Evolutionary conservation across 1,140 invertebrate species (phyloP).

Genomic region (Drosophila mayri): DNA sequence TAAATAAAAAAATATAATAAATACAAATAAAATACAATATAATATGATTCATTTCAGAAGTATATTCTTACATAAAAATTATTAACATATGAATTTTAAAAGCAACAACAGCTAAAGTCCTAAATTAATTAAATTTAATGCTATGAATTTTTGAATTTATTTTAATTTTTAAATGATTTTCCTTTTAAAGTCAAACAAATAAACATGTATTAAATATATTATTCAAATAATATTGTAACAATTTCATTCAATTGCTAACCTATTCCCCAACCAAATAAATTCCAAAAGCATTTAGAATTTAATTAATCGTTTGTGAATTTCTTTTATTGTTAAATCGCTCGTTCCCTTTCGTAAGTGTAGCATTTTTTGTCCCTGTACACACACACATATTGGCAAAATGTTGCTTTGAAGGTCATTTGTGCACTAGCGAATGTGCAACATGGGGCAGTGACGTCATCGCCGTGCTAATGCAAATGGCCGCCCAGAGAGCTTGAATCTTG

Average conservation of each 20-base stretch:
- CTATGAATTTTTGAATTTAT: no score
- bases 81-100: no score
- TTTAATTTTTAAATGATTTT: no score
- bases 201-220: not conserved
- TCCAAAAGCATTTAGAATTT: not conserved
- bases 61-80: no score
- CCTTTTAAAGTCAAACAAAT: no score
- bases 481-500: constrained; percentile 20
- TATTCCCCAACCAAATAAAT: not conserved
- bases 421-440: constrained; percentile 23
- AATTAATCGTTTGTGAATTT: not conserved
- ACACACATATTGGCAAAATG: constrained; percentile 9
- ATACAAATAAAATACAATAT: no score
- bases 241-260: not conserved
- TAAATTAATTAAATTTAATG: no score
- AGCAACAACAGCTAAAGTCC: no score
- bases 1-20: no score
- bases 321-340: not conserved
- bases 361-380: constrained; percentile 6
- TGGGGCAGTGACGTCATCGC: constrained; percentile 52
- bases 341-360: not conserved
- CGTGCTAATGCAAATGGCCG: constrained; percentile 56
- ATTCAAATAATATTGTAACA: not conserved
- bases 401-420: constrained; percentile 44
- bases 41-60: no score